Conservation (phyloP, 2,797 vertebrate species). For the Anabas testudineus region DNA sequence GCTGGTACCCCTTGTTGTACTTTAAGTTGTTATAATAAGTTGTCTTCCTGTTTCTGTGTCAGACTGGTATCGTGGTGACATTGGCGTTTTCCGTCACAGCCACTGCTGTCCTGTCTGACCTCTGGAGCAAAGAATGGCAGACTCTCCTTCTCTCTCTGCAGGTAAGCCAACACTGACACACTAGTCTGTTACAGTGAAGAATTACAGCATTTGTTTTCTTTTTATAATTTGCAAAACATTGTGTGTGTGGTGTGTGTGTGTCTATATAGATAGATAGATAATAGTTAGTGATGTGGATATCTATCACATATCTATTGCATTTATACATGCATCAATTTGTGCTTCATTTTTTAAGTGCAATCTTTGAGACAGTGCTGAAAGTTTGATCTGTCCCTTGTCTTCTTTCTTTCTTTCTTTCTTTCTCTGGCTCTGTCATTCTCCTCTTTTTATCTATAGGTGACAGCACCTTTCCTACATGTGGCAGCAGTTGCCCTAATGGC, state of each 20-base stretch:
- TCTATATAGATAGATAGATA: too few species aligned
- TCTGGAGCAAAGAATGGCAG: constrained; percentile 90
- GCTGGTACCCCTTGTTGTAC: neutral
- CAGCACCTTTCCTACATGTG: constrained; percentile 91
- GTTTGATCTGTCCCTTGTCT: neutral
- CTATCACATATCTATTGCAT: too few species aligned
- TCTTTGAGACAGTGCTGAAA: neutral
- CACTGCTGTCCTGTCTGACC: constrained; percentile 79
- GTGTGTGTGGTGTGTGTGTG: too few species aligned
- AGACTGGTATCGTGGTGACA: constrained; percentile 87
- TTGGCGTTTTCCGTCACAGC: constrained; percentile 78
- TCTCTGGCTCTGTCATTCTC: neutral
- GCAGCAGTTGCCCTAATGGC: constrained; percentile 87
- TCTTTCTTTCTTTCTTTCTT: too few species aligned
- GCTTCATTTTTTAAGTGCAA: neutral
- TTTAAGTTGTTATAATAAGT: neutral
- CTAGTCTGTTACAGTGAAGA: constrained; percentile 1
- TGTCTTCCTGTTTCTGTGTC: constrained; percentile 19
- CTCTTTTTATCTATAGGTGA: constrained; percentile 80
- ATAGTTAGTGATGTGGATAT: neutral
- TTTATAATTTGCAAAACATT: too few species aligned
- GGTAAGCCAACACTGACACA: constrained; percentile 74
- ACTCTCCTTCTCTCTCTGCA: constrained; percentile 89
- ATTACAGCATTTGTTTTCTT: too few species aligned
- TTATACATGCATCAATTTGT: neutral